Evolutionary conservation across 2,797 vertebrate species (phyloP).

Genomic region (Scyliorhinus canicula): DNA sequence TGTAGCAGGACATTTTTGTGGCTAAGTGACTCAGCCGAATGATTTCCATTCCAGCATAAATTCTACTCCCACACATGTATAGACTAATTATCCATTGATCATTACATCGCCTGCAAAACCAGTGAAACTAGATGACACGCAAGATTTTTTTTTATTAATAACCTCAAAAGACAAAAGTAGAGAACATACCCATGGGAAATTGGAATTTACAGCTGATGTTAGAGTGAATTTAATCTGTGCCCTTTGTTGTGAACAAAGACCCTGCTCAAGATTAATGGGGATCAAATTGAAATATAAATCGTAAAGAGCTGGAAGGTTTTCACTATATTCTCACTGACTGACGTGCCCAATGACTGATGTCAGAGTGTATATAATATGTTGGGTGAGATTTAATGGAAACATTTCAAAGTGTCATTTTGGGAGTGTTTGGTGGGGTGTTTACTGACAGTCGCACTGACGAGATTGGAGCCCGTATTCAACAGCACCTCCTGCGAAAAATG

Average conservation of each 20-base stretch:
- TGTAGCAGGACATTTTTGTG: neutral
- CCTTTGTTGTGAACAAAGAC: neutral
- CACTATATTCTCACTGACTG: neutral
- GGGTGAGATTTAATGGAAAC: too few species aligned
- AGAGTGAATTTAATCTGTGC: neutral
- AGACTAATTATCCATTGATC: neutral
- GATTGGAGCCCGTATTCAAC: too few species aligned
- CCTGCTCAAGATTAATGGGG: neutral
- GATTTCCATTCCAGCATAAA: neutral
- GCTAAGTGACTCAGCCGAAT: neutral
- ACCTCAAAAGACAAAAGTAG: neutral
- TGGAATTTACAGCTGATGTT: neutral
- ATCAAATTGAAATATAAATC: neutral
- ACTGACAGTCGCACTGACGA: too few species aligned
- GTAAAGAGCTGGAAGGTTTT: neutral
- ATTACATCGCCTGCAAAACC: neutral
- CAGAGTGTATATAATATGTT: neutral
- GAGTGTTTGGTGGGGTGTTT: too few species aligned
- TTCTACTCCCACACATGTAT: neutral
- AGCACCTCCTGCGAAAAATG: too few species aligned
- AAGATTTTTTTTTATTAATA: neutral
- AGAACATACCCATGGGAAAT: neutral
- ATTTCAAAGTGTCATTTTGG: too few species aligned
- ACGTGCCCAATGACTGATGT: neutral
- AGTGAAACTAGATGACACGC: neutral